Conservation (phyloP, 2,113 vertebrate genomes). For the Ceyx cyanopectus region DNA sequence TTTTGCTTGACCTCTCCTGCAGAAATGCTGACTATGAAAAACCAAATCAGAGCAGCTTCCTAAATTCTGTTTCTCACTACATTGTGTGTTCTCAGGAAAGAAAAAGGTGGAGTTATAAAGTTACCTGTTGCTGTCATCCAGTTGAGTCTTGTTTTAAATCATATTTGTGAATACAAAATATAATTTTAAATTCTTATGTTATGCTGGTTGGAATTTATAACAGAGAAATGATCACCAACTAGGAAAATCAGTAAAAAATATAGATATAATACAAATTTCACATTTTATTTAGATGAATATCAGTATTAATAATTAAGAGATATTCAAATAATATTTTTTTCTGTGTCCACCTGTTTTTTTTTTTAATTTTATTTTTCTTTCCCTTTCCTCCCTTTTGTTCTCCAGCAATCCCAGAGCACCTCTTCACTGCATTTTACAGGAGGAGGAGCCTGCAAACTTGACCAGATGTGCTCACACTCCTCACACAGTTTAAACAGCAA, state of each 20-base stretch:
- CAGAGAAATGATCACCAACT: neutral
- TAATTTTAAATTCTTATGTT: neutral
- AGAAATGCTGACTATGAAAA: neutral
- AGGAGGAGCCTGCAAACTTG: neutral
- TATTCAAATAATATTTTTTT: neutral
- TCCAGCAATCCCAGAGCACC: neutral
- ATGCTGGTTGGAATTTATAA: neutral
- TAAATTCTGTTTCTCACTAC: neutral
- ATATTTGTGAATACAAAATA: neutral
- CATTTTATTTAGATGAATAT: neutral
- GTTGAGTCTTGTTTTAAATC: neutral
- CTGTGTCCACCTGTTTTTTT: neutral
- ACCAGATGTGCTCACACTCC: neutral
- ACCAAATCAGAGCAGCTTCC: neutral
- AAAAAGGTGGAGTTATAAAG: neutral
- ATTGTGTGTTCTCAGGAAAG: neutral
- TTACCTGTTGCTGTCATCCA: slow-evolving; percentile 25
- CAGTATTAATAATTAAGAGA: neutral
- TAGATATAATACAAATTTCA: neutral
- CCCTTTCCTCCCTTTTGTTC: neutral
- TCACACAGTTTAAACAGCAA: no score
- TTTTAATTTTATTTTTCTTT: neutral
- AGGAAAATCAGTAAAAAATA: neutral
- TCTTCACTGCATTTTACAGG: neutral
- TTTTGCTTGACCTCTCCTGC: slow-evolving; percentile 19